Evolutionary conservation across 2,113 vertebrate species (phyloP), one percentile per base, ranked within the genome.

Genomic region (Embiotoca jacksoni): DNA sequence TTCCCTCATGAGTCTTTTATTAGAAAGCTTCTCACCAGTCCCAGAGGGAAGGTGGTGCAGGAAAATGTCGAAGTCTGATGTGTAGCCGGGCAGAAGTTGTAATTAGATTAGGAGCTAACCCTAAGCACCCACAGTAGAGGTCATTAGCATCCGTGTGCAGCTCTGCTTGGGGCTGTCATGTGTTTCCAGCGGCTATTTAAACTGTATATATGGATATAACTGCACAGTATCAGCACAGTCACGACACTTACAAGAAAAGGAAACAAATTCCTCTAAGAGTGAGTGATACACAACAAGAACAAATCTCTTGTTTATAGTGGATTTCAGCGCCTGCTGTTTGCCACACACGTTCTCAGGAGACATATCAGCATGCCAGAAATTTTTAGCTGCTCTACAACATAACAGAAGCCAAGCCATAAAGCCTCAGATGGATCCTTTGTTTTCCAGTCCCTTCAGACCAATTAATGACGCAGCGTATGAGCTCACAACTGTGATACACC

Each of bases 71-170:
- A 63, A 58, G 61, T 50, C 46, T 4, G 36, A 66, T 61, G 71
- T 72, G 57, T 67, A 83, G 53, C 80, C 30, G 3, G 36, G 79
- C 80, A 83, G 62, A 81, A 71, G 70, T 57, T 82, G 57, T 79
- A 85, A 89, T 87, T 39, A 81, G 68, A 88, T 89, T 70, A 88
- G 64, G n/a, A 68, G 39, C 46, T 49, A 76, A 85, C 71, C 78
- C 75, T 37, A n/a, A 82, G 64, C 73, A 41, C 63, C 62, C 58
- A 68, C 68, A 44, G 65, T 49, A 52, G 54, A 85, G 72, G 85
- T 86, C 88, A 81, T 70, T 39, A 46, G 37, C 65, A 57, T 75
- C 41, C 32, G 50, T 23, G 49, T 74, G 59, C 36, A 46, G 65
- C 75, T 46, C 33, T 0, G 14, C 80, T 66, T 0, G 0, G 35